Conservation (phyloP, 2,888 invertebrate species). For the Eupithecia dodoneata region DNA sequence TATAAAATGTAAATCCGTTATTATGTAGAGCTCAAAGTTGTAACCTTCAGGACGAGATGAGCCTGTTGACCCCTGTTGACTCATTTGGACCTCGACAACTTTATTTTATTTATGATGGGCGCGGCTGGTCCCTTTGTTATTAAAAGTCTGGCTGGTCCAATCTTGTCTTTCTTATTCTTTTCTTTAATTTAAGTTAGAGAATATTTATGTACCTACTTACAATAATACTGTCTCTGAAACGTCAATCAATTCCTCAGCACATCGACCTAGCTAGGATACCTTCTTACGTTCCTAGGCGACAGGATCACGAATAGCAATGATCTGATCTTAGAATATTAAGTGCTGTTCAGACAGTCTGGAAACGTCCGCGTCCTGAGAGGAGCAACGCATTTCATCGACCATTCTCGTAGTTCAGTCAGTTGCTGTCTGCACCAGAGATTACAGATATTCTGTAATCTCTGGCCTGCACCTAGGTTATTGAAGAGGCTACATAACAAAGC, state of each 20-base stretch:
- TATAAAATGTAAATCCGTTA: too few relatives aligned
- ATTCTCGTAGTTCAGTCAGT: too few relatives aligned
- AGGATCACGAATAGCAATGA: constrained; percentile 40
- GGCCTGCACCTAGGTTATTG: not conserved
- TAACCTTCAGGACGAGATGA: constrained; percentile 1
- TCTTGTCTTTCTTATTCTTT: not conserved
- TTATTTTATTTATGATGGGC: not conserved
- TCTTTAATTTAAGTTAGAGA: not conserved
- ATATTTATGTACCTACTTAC: not conserved
- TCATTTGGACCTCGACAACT: constrained; percentile 1
- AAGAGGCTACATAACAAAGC: not conserved
- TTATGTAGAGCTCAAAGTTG: not conserved
- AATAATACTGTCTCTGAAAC: not conserved
- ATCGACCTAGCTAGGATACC: not conserved
- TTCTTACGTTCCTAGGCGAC: constrained; percentile 28
- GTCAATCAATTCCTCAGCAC: not conserved
- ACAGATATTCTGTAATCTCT: not conserved
- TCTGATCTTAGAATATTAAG: constrained; percentile 36
- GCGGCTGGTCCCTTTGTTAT: not conserved
- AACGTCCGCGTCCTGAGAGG: constrained; percentile 15
- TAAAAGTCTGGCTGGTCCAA: not conserved
- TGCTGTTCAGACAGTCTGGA: constrained; percentile 18
- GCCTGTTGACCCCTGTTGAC: constrained; percentile 1
- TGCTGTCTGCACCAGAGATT: not conserved
- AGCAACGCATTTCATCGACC: not conserved